These are phyloP conservation scores for Monochamus saltuarius DNA, from an alignment of 1,140 invertebrate species.

Conservation along the genomic window DNA sequence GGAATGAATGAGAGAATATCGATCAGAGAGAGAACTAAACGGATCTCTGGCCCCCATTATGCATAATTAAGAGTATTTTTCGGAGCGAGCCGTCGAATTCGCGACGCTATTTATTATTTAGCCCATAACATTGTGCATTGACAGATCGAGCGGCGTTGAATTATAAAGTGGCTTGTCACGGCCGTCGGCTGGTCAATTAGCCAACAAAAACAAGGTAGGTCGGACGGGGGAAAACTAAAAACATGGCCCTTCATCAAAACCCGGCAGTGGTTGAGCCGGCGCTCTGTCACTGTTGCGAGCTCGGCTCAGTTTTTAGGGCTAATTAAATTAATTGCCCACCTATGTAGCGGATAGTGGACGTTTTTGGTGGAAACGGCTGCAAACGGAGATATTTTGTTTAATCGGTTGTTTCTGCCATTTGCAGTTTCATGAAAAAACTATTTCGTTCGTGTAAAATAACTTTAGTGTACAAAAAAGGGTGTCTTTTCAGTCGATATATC, in stretches of 20 bases:
- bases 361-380: too few species aligned
- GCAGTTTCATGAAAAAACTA: too few species aligned
- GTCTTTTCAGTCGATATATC: too few species aligned
- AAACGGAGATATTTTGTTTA: too few species aligned
- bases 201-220: conserved; percentile 32
- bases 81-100: neutral
- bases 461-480: too few species aligned
- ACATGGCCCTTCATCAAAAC: conserved; percentile 20
- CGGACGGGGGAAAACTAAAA: conserved; percentile 16
- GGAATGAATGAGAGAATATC: too few species aligned
- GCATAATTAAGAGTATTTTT: neutral
- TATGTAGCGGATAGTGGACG: too few species aligned
- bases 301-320: conserved; percentile 7
- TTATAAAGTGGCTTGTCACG: conserved; percentile 34
- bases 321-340: conserved; percentile 10
- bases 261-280: neutral
- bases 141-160: conserved; percentile 33
- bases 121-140: conserved; percentile 15
- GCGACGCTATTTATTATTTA: conserved; percentile 22
- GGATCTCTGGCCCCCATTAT: neutral
- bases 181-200: conserved; percentile 31
- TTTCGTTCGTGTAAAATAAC: too few species aligned
- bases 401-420: too few species aligned
- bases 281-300: conserved; percentile 1
- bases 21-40: too few species aligned